Evolutionary conservation across 1,140 invertebrate species (phyloP).

Genomic region (Drosophila lini): DNA sequence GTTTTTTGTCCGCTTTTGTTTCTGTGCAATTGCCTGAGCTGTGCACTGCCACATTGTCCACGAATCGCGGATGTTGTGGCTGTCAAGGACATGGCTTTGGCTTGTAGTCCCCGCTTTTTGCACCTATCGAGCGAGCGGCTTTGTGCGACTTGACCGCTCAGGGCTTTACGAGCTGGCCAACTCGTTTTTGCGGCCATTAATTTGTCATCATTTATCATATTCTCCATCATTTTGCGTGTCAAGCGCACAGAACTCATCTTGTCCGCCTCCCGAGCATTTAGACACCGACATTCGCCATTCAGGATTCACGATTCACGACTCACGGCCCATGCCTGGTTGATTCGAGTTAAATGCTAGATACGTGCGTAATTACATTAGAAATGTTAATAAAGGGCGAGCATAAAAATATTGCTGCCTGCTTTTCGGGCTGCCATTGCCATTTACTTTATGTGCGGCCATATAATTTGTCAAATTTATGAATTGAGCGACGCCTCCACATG

Average conservation of each 20-base stretch:
- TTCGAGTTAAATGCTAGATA: constrained; percentile 72
- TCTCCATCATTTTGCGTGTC: constrained; percentile 65
- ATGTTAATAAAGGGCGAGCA: constrained; percentile 71
- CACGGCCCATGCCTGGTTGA: constrained; percentile 34
- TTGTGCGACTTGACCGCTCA: constrained; percentile 29
- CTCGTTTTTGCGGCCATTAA: constrained; percentile 69
- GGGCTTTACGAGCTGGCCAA: constrained; percentile 39
- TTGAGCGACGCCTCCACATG: constrained; percentile 46
- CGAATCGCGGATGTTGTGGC: constrained; percentile 41
- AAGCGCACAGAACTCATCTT: constrained; percentile 51
- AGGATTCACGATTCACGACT: constrained; percentile 6
- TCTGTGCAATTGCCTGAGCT: constrained; percentile 26
- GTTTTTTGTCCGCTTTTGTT: constrained; percentile 14
- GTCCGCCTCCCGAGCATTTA: constrained; percentile 2
- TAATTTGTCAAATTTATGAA: constrained; percentile 67
- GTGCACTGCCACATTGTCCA: constrained; percentile 28
- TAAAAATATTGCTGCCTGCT: constrained; percentile 69
- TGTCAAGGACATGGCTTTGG: constrained; percentile 52
- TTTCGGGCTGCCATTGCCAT: constrained; percentile 44
- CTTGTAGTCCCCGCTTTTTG: constrained; percentile 7
- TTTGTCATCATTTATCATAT: constrained; percentile 81
- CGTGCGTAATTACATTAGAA: constrained; percentile 79
- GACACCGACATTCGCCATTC: constrained; percentile 2
- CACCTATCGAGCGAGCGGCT: constrained; percentile 16
- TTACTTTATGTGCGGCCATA: constrained; percentile 67